Conservation (phyloP, 2,888 invertebrate species). For the Coleophora deauratella region DNA sequence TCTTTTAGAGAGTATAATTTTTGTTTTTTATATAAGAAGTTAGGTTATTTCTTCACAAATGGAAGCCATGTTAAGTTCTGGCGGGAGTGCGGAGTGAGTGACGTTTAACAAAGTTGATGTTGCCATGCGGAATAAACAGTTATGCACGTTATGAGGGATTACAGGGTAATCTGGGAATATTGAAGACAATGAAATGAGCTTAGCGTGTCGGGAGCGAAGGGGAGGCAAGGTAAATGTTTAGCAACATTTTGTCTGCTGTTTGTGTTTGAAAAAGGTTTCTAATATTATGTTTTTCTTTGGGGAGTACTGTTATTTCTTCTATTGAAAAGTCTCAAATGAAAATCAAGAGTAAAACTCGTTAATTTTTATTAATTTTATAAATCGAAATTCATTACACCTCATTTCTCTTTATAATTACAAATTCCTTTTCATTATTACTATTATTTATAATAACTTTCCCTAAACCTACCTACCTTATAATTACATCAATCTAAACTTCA, state of each 20-base stretch:
- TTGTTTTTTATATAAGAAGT: too few species aligned
- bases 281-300: too few species aligned
- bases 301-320: too few species aligned
- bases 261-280: background rate
- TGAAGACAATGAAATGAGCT: conserved; percentile 73
- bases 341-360: conserved; percentile 53
- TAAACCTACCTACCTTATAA: conserved; percentile 45
- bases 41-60: too few species aligned
- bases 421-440: conserved; percentile 63
- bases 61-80: conserved; percentile 61
- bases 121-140: conserved; percentile 73
- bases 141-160: conserved; percentile 70
- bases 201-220: conserved; percentile 38
- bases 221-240: conserved; percentile 39
- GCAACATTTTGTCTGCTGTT: conserved; percentile 30
- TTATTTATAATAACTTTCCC: conserved; percentile 59
- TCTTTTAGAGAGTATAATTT: conserved; percentile 18
- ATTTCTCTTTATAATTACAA: conserved; percentile 65
- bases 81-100: conserved; percentile 66
- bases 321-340: too few species aligned
- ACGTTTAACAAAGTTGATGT: conserved; percentile 65
- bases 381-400: conserved; percentile 71
- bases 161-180: conserved; percentile 71
- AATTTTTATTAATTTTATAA: conserved; percentile 74
- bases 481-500: conserved; percentile 58